These are phyloP conservation scores for Drosophila antonietae DNA, from an alignment of 2,888 invertebrate genomes.

Conservation along the genomic window DNA sequence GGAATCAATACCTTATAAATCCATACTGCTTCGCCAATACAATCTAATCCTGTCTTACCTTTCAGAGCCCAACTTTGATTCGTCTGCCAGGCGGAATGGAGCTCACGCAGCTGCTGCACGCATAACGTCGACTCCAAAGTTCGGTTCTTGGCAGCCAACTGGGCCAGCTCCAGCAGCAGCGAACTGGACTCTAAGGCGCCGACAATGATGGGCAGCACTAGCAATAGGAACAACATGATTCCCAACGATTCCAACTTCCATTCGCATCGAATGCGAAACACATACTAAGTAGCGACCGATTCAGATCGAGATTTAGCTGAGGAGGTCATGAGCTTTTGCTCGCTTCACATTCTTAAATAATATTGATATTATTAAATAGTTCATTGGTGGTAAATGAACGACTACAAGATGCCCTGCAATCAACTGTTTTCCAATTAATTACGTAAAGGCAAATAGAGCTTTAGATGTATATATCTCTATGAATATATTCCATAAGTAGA, in stretches of 20 bases:
- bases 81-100: constrained; percentile 23
- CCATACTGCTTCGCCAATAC: neutral
- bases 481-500: neutral
- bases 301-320: neutral
- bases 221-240: constrained; percentile 1
- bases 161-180: constrained; percentile 34
- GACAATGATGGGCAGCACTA: constrained; percentile 6
- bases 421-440: no score
- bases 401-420: neutral
- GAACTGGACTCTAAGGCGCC: constrained; percentile 14
- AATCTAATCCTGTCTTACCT: constrained; percentile 22
- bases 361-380: neutral
- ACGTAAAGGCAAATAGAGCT: neutral
- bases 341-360: neutral
- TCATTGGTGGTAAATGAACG: neutral
- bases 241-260: neutral
- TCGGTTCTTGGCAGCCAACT: neutral
- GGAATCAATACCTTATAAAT: neutral
- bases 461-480: neutral
- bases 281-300: neutral
- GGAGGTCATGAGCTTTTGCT: neutral
- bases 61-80: constrained; percentile 48
- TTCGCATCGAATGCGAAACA: neutral
- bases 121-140: constrained; percentile 23
- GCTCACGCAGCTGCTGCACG: constrained; percentile 26